Base-by-base conservation (phyloP, 2,888 invertebrate species). In the Epistrophella euchroma region DNA sequence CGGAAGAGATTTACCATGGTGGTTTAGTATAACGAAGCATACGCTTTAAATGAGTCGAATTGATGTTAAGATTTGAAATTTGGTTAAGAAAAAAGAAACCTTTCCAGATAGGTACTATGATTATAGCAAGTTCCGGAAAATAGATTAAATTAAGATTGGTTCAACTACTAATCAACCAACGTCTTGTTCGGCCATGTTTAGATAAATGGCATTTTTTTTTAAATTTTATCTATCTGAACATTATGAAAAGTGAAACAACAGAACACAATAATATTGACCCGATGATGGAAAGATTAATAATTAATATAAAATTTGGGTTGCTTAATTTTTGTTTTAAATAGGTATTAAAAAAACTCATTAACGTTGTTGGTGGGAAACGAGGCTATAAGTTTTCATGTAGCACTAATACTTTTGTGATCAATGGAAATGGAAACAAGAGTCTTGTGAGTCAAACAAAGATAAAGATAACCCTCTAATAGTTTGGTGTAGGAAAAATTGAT, bases 1-100 rank as follows among this genome's bases (percentile, higher is more conserved):
- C 66, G 47, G 47, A 66, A 47, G 47, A 7, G 66, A 66, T 66
- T 35, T 47, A 35, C 32, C 45, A 47, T 66, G 32, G 47, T 7
- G 2, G n/a, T 55, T 60, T 13, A 9, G 9, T 25, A 4, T 15
- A 28, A 43, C 17, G 28, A 45, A 43, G 11, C 62, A 43, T 62
- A 43, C 28, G 62, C 62, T 25, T 43, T 22, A 43, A 62, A 62
- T 43, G 62, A 62, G n/a, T 43, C 62, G 25, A 35, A 45, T 45
- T 62, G 9, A 40, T 1, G 6, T 60, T 17, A 37, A 19, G n/a
- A 17, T 56, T 2, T 56, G 9, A n/a, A 32, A 32, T 55, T 22
- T 50, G 22, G 6, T 50, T 10, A 22, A 4, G 19, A 9, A 47
- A 47, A 15, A 19, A 0, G 2, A 19, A 43, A 15, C 43, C 7